These are phyloP conservation scores for Myotis vivesi DNA, from an alignment of 2,797 vertebrate genomes.

Conservation along the genomic window DNA sequence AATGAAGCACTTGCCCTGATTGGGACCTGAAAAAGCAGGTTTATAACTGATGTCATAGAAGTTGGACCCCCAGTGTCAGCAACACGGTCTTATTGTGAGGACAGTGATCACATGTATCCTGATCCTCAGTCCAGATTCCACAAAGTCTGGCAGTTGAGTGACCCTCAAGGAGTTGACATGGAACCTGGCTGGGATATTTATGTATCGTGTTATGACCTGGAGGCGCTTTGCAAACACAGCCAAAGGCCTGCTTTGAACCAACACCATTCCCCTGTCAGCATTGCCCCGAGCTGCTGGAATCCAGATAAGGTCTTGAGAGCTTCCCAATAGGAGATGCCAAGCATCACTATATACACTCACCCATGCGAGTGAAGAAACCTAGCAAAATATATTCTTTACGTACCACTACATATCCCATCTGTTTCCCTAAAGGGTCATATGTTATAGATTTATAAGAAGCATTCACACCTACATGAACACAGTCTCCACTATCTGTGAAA, in stretches of 20 bases:
- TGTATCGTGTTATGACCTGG: neutral
- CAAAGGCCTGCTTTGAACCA: neutral
- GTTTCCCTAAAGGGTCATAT: slow-evolving; percentile 66
- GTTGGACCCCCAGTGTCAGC: neutral
- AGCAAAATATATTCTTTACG: slow-evolving; percentile 46
- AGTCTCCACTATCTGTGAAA: slow-evolving; percentile 47
- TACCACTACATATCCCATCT: slow-evolving; percentile 55
- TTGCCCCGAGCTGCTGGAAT: neutral
- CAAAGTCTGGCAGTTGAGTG: neutral
- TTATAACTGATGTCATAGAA: slow-evolving; percentile 45
- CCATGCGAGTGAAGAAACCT: neutral
- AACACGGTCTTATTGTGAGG: neutral
- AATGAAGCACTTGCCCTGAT: slow-evolving; percentile 59
- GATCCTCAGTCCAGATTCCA: neutral
- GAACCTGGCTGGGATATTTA: neutral
- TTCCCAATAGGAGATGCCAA: slow-evolving; percentile 17
- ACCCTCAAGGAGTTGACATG: neutral
- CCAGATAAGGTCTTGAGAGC: neutral
- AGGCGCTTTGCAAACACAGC: neutral
- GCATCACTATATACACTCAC: slow-evolving; percentile 15
- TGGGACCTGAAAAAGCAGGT: slow-evolving; percentile 53
- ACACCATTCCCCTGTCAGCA: neutral
- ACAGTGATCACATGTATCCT: neutral
- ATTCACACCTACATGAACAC: neutral
- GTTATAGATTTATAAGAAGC: slow-evolving; percentile 53